Base-by-base conservation (phyloP, 2,797 vertebrate species). In the Astyanax mexicanus region DNA sequence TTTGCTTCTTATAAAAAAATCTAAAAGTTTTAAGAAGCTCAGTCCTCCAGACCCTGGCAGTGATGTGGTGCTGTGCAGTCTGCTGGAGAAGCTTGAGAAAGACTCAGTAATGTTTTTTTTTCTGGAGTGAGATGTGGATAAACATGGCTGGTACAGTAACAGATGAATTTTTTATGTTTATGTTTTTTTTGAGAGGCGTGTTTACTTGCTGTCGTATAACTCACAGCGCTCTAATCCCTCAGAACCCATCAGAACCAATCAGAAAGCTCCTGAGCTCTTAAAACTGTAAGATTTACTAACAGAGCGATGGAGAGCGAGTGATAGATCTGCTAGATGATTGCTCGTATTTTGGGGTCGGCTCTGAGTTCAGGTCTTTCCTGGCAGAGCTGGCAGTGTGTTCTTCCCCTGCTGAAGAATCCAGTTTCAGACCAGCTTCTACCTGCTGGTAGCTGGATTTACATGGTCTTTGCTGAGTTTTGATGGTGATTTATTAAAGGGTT, bases 261-360 rank as follows among this genome's bases (percentile, higher is more conserved):
- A n/a, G n/a, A n/a, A n/a, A 40, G 32, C 60, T 55, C 66, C 38
- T 40, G n/a, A n/a, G n/a, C 57, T 4, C 27, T 74, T 64, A 25
- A 74, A 55, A 32, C 55, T n/a, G n/a, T n/a, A n/a, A 74, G 32
- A 64, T 57, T 64, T 27, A 49, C 27, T 64, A 79, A 61, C 73
- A 44, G 57, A n/a, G 12, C 61, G n/a, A 37, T 13, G 47, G 42
- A 62, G 42, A 23, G 25, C 61, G 54, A n/a, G 37, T 54, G 49
- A 23, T 37, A 54, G 51, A 57, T 72, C 67, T 68, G 4, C n/a
- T 44, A 11, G 55, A 68, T 25, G 2, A 9, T 21, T 61, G 57
- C 23, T 7, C 23, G 15, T 74, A 17, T 75, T 37, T 13, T 70
- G 23, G 15, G 9, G n/a, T 61, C 72, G 2, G 2, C 35, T 37